Evolutionary conservation across 2,888 invertebrate species (phyloP).

Genomic region (Diarsia rubi): DNA sequence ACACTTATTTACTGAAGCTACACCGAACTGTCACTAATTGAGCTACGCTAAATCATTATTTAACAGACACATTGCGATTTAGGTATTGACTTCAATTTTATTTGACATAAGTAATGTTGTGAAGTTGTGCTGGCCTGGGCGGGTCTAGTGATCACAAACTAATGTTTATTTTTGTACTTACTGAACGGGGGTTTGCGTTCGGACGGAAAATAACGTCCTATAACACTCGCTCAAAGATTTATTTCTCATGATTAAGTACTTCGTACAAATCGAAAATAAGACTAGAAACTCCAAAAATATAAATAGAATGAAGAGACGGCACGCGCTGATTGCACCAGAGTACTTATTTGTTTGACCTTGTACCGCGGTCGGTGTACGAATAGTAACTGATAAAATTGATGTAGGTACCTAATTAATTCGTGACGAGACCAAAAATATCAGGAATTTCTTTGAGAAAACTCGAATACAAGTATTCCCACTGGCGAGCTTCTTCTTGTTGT

Average conservation of each 20-base stretch:
- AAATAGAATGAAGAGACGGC: constrained; percentile 26
- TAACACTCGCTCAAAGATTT: constrained; percentile 48
- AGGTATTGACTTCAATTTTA: no score
- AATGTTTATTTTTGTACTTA: constrained; percentile 44
- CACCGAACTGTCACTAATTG: no score
- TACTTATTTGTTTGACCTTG: constrained; percentile 69
- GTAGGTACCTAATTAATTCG: not conserved
- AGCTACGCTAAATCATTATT: no score
- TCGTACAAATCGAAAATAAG: not conserved
- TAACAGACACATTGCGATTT: no score
- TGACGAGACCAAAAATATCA: constrained; percentile 7
- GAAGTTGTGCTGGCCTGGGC: not conserved
- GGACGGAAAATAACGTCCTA: constrained; percentile 14
- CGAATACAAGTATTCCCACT: not conserved
- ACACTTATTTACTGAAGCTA: no score
- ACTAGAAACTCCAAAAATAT: constrained; percentile 13
- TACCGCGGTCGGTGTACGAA: not conserved
- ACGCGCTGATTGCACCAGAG: constrained; percentile 8
- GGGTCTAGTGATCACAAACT: not conserved
- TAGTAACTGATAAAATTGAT: constrained; percentile 19
- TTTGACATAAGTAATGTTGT: no score
- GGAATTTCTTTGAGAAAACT: not conserved
- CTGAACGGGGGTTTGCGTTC: constrained; percentile 29
- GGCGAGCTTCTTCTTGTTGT: not conserved
- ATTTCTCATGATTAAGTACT: constrained; percentile 50